These are phyloP conservation scores for Planiliza haematocheilus DNA, from an alignment of 2,113 vertebrate species.

Conservation along the genomic window DNA sequence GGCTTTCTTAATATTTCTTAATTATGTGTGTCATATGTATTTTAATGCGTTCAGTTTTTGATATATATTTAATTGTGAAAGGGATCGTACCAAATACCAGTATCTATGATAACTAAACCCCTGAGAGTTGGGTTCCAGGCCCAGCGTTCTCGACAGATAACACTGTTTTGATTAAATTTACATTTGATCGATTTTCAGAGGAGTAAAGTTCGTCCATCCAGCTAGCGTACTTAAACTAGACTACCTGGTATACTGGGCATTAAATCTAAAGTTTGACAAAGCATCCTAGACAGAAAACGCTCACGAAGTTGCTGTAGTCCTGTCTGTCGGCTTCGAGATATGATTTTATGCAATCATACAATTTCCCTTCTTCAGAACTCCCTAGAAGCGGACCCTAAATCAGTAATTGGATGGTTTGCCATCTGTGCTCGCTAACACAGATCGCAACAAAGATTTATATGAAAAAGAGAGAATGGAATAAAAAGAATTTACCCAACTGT, in stretches of 20 bases:
- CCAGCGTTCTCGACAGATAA: background rate
- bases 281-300: slow-evolving; percentile 33
- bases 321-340: slow-evolving; percentile 26
- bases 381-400: slow-evolving; percentile 11
- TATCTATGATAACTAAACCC: too few relatives aligned
- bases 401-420: slow-evolving; percentile 1
- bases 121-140: background rate
- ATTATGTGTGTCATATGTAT: too few relatives aligned
- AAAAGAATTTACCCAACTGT: slow-evolving; percentile 1
- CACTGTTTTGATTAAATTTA: background rate
- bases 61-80: too few relatives aligned
- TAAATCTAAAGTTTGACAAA: slow-evolving; percentile 2
- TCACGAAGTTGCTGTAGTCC: slow-evolving; percentile 12
- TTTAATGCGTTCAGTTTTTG: too few relatives aligned
- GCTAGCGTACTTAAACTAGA: slow-evolving; percentile 4
- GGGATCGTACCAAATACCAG: too few relatives aligned
- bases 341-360: slow-evolving; percentile 24
- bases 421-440: slow-evolving; percentile 32
- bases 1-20: too few relatives aligned
- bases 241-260: background rate
- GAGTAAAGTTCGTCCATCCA: too few relatives aligned
- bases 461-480: background rate
- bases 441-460: background rate
- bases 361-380: slow-evolving; percentile 25
- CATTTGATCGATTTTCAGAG: background rate